Conservation (phyloP, 2,888 invertebrate species). For the Smittia aterrima region DNA sequence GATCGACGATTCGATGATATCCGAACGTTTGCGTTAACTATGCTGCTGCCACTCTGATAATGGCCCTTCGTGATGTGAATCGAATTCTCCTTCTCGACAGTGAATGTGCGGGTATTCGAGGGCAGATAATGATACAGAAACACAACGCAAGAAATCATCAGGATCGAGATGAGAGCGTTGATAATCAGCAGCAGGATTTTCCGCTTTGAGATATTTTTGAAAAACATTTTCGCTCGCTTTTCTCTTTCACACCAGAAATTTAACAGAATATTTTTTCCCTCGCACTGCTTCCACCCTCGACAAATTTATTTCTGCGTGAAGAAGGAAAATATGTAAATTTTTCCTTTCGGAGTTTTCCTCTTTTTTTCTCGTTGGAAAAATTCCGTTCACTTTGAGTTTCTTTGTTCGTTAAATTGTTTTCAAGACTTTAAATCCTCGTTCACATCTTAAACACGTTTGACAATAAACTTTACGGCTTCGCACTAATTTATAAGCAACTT, state of each 20-base stretch:
- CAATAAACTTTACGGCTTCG: constrained; percentile 2
- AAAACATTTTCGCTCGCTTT: constrained; percentile 30
- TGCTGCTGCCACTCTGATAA: not conserved
- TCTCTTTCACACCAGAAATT: not conserved
- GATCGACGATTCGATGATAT: constrained; percentile 23
- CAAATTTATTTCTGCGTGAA: not conserved
- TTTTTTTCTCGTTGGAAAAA: constrained; percentile 11
- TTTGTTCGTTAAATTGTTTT: not conserved
- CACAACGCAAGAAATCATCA: constrained; percentile 19
- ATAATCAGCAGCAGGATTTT: constrained; percentile 30
- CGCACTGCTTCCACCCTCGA: not conserved
- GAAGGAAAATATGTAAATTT: constrained; percentile 30
- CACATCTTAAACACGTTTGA: constrained; percentile 31
- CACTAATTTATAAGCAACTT: constrained; percentile 14
- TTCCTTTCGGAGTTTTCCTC: constrained; percentile 12
- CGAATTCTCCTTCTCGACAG: constrained; percentile 13
- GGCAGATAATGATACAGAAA: constrained; percentile 31
- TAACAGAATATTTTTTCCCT: not conserved
- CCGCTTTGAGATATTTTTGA: constrained; percentile 31
- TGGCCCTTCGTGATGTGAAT: constrained; percentile 2
- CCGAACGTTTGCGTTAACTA: constrained; percentile 28
- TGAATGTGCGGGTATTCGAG: not conserved
- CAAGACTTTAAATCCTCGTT: not conserved
- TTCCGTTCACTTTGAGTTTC: not conserved
- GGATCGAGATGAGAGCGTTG: constrained; percentile 24